Base-by-base conservation (phyloP, 2,888 invertebrate genomes). In the Ischnura elegans region DNA sequence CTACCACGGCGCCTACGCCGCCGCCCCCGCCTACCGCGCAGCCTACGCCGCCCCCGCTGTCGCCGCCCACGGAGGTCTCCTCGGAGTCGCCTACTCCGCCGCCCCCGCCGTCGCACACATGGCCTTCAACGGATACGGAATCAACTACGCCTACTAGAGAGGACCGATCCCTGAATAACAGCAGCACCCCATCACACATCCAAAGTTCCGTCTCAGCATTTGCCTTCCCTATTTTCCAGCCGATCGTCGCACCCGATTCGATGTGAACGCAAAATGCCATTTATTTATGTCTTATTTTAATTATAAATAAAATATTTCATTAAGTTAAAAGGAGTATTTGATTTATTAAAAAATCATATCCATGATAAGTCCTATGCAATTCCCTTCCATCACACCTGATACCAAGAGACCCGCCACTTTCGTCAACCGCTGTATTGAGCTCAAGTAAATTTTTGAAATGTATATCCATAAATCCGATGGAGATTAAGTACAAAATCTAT, bases 101-200 rank as follows among this genome's bases (percentile, higher is more conserved):
- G 94, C 94, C 90, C 94, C 94, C 94, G 94, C 94, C 93, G 94
- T 94, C 46, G 94, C 94, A 86, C 94, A 94, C 90, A 93, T 93
- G 93, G 87, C 61, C 66, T 93, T 87, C 93, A 66, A 86, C 87
- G 93, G 87, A 76, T 87, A 87, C 93, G 87, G 87, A 87, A 93
- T 93, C 93, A 87, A 87, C 87, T 93, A 93, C 76, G 93, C 93
- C 45, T 93, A 93, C 76, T 93, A 93, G 36, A 76, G 29, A 36
- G 29, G 36, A 76, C 36, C 76, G 36, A 76, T 10, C 29, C 36
- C 76, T 16, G 4, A 25, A 51, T 19, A 51, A 51, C 51, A 61
- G 13, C 76, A 76, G 36, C 36, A 76, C 76, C 76, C 21, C 6
- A 76, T 25, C 76, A 21, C 10, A 36, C 29, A 76, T 76, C 76